A percentile compares a stretch with the other conserved stretches of the same genome.
phyloP scores from a whole-genome alignment of 2,888 invertebrate species.

The Zaprionus bogoriensis region DNA sequence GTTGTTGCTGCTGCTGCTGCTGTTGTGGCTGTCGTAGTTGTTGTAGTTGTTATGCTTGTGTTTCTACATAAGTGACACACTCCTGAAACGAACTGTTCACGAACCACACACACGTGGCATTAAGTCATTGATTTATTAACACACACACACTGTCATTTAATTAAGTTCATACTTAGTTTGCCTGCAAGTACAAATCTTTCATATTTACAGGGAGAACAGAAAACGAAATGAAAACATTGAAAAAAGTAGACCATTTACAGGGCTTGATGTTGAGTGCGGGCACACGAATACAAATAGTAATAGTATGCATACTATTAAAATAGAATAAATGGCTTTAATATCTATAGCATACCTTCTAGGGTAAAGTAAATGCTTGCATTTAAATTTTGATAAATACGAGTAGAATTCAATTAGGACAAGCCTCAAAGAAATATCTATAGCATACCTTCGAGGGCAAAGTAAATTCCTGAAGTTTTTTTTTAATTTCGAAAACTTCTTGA shows the following conservation, averaged over 20 bases:
- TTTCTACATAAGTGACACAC: slow-evolving; percentile 42
- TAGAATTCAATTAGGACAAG: no score
- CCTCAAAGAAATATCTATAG: no score
- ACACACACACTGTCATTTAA: slow-evolving; percentile 37
- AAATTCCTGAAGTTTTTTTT: no score
- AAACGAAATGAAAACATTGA: slow-evolving; percentile 1
- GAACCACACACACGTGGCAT: slow-evolving; percentile 62
- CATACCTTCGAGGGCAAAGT: no score
- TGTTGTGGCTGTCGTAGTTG: slow-evolving; percentile 33
- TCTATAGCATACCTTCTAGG: no score
- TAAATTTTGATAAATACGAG: no score
- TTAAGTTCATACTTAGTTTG: slow-evolving; percentile 37
- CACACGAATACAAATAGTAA: background rate
- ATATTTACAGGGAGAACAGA: slow-evolving; percentile 53
- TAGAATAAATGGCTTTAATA: background rate
- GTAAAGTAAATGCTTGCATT: no score
- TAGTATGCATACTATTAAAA: background rate
- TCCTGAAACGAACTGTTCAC: slow-evolving; percentile 48
- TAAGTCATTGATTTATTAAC: slow-evolving; percentile 34
- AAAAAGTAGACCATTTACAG: slow-evolving; percentile 23
- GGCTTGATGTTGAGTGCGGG: slow-evolving; percentile 19
- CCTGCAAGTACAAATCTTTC: slow-evolving; percentile 61
- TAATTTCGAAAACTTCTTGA: no score
- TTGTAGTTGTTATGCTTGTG: slow-evolving; percentile 26
- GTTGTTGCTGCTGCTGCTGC: slow-evolving; percentile 27